Base-by-base conservation (phyloP, 2,797 vertebrate species). In the Tauraco hartlaubi region DNA sequence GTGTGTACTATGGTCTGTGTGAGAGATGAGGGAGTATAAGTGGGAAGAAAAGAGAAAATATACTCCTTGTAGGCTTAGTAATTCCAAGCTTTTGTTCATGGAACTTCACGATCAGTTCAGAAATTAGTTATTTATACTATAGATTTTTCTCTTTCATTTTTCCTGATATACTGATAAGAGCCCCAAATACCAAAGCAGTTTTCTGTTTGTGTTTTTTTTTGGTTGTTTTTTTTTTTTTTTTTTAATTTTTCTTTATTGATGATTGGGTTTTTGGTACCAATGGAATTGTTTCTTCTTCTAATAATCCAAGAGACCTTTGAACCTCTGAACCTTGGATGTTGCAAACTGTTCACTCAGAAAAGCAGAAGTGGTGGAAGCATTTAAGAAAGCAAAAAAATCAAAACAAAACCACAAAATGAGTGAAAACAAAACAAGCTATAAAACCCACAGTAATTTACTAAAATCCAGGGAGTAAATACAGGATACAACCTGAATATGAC, bases 261-360 rank as follows among this genome's bases (percentile, higher is more conserved):
- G 0, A 5, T 44, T 51, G 4, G 0, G 1, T 52, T 52, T 54
- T 59, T 52, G 11, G 6, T 44, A 71, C 31, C 43, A 28, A 3
- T 39, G 20, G 52, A 76, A 48, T 20, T 55, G 12, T 37, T 31
- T 59, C 4, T 62, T 2, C 15, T 39, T 58, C 35, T 44, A 49
- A 62, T 6, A 54, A 29, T 10, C 5, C 33, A 26, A 79, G 13
- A 14, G 6, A 12, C 5, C 2, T 63, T 33, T 71, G 46, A 75
- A 39, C 6, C 6, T 72, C 31, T 64, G n/a, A 75, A 48, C 54
- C 6, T 23, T 51, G 15, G 2, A 25, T 68, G 12, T 29, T 83
- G 19, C 0, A 6, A 76, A 31, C 12, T 51, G 4, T 48, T 73
- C 31, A 33, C 8, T 77, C 5, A 31, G 10, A 66, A 64, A 85